phyloP scores from a whole-genome alignment of 1,140 invertebrate species.

The Drosophila lacertosa region DNA sequence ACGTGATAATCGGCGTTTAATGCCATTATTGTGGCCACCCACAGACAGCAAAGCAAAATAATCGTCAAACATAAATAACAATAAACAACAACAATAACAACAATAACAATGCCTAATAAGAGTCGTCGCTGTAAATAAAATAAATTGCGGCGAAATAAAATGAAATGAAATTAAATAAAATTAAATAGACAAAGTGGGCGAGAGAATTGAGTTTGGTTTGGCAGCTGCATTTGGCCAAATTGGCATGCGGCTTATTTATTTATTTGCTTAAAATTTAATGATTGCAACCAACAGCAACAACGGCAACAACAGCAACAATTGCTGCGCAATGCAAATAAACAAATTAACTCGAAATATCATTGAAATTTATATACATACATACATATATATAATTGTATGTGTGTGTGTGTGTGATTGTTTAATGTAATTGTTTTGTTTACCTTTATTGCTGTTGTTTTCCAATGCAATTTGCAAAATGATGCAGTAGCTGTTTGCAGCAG shows the following conservation, averaged over 20 bases:
- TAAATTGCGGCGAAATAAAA: conserved; percentile 20
- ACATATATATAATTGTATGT: conserved; percentile 2
- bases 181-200: conserved; percentile 7
- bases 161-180: conserved; percentile 13
- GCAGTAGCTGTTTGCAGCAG: conserved; percentile 23
- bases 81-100: conserved; percentile 7
- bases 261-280: conserved; percentile 70
- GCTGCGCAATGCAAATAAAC: conserved; percentile 59
- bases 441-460: conserved; percentile 39
- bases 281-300: conserved; percentile 19
- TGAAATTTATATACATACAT: conserved; percentile 40
- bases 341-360: conserved; percentile 74
- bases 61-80: conserved; percentile 34
- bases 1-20: conserved; percentile 71
- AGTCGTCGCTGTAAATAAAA: conserved; percentile 32
- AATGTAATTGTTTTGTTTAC: conserved; percentile 69
- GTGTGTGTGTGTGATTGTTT: conserved; percentile 40
- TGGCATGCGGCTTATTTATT: conserved; percentile 59
- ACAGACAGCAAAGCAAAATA: conserved; percentile 42
- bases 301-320: conserved; percentile 8
- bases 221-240: conserved; percentile 47
- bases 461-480: conserved; percentile 48
- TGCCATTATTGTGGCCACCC: conserved; percentile 68
- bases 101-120: conserved; percentile 10
- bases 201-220: conserved; percentile 24